Base-by-base conservation (phyloP, 2,113 vertebrate species). In the Glaucidium brasilianum region DNA sequence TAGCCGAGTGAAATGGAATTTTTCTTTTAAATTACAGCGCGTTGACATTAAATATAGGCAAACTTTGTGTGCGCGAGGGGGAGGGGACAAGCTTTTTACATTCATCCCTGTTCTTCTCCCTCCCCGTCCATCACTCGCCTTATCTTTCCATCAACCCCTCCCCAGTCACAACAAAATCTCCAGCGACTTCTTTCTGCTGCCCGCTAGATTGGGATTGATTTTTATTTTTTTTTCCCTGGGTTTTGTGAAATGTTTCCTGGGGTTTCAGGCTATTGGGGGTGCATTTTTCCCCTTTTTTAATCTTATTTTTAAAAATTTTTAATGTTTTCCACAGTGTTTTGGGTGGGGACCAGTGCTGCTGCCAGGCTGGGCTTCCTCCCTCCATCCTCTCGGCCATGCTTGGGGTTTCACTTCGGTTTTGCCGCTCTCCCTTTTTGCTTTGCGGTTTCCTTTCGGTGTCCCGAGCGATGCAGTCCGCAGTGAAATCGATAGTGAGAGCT, bases 1-100 rank as follows among this genome's bases (percentile, higher is more conserved):
- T 97, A 97, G 98, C 97, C 22, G 39, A 87, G 96, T 96, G 97
- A 96, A 96, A 96, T 97, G 97, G 97, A 96, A 98, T 98, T 97
- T 98, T 98, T 98, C 97, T 98, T 97, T 94, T 93, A 97, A 97
- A 98, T 97, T 96, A 96, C 96, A 94, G 90, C 3, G 19, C 35
- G 35, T 76, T 96, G 98, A 97, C 98, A 58, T 97, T 97, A 97
- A 97, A 96, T 96, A 95, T 79, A 94, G 95, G 94, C 87, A 94
- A 96, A 96, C 94, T 97, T 97, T 67, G 94, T 69, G 74, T 25
- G 91, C 10, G 20, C 0, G 1, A 72, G 84, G 69, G 85, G 91
- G 62, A 76, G 89, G 72, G 63, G 39, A 34, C 35, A 47, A 34
- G 66, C 88, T 86, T 85, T 86, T 80, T 69, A 10, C 39, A 69